Base-by-base conservation (phyloP, 2,113 vertebrate genomes). In the Nothobranchius furzeri region DNA sequence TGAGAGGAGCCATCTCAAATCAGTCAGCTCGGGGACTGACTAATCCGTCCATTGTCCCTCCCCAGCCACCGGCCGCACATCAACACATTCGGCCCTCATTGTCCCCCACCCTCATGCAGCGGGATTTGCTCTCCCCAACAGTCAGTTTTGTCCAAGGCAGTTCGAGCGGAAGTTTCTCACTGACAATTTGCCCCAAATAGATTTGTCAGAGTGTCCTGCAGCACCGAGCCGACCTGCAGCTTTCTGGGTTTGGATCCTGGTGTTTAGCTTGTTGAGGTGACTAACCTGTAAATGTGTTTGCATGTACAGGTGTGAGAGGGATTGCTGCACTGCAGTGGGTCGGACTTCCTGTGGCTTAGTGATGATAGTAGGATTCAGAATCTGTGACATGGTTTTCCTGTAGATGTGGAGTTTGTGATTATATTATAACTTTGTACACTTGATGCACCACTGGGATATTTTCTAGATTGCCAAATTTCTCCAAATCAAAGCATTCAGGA, bases 121-220 rank as follows among this genome's bases (percentile, higher is more conserved):
- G 94, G 96, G 96, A 98, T 98, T 97, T 98, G 95, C 94, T 95
- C 95, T 96, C 93, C 96, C 96, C 96, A 98, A 97, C 96, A 95
- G 95, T 94, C 93, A 92, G 96, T 98, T 99, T 99, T 99, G 98
- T 99, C 98, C 96, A 78, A 87, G 95, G 93, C 95, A 98, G 96
- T 96, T 99, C 95, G 95, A 98, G 98, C 98, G 98, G 97, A 98
- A 99, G 98, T 98, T 98, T 98, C 97, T 99, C 97, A 98, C 98
- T 98, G 96, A 99, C 96, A 99, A 98, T 98, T 98, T 98, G 97
- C 97, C 96, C 97, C 96, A 98, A 98, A 98, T 98, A 98, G 96
- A 98, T 97, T 98, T 98, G 96, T 98, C 96, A 97, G 95, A 93
- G 95, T 94, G 95, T 94, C 95, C 94, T 85, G 93, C 76, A 85